phyloP scores from a whole-genome alignment of 2,113 vertebrate genomes.

The Ceuthmochares aereus region DNA sequence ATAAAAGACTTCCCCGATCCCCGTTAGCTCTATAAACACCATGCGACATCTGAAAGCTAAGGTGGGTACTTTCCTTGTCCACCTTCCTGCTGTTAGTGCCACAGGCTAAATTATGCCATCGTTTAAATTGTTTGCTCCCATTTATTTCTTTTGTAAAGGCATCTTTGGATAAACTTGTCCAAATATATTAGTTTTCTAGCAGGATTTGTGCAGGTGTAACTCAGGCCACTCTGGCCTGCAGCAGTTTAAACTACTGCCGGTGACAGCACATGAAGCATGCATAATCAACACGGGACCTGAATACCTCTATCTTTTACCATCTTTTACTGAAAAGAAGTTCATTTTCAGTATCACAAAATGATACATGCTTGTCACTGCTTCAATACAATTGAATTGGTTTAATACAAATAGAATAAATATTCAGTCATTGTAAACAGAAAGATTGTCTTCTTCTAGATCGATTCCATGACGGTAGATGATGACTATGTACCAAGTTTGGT shows the following conservation, averaged over 20 bases:
- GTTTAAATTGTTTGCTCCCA: background rate
- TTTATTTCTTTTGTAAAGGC: background rate
- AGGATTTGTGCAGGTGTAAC: slow-evolving; percentile 14
- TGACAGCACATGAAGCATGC: background rate
- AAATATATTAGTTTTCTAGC: background rate
- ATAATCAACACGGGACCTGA: background rate
- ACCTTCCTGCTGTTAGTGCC: background rate
- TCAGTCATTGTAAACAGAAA: background rate
- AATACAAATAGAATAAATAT: background rate
- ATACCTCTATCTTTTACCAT: background rate
- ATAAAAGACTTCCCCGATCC: background rate
- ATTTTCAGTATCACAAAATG: background rate
- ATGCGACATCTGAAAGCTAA: background rate
- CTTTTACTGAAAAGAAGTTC: background rate
- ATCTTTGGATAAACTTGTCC: background rate
- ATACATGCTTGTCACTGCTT: background rate
- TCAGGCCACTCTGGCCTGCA: background rate
- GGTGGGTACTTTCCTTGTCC: background rate
- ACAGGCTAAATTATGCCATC: background rate
- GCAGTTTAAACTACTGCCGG: background rate
- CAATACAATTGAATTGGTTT: background rate
- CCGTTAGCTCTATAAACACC: background rate
- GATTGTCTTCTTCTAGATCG: background rate
- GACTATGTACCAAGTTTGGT: background rate
- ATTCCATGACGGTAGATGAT: background rate